Evolutionary conservation across 2,113 vertebrate genomes (phyloP).

Genomic region (Pteronura brasiliensis): DNA sequence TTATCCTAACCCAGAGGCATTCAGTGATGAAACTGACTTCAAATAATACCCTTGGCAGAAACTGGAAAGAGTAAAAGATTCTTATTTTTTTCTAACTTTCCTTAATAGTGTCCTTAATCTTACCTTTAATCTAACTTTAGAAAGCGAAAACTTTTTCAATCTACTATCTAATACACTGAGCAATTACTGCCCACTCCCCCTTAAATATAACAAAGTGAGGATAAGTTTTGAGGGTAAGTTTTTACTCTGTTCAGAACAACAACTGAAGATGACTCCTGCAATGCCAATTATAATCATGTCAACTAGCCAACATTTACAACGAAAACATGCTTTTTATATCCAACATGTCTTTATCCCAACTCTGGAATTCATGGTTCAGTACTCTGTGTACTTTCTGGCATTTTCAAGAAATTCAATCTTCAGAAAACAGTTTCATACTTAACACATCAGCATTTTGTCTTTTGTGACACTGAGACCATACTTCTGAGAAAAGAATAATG

Average conservation of each 20-base stretch:
- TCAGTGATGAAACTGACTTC: background rate
- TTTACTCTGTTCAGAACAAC: conserved; percentile 62
- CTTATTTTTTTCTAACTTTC: conserved; percentile 18
- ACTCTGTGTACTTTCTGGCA: conserved; percentile 73
- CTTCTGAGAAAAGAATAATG: conserved; percentile 18
- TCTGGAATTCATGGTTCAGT: conserved; percentile 77
- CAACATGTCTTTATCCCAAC: conserved; percentile 75
- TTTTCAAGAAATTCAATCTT: conserved; percentile 74
- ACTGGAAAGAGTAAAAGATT: conserved; percentile 23
- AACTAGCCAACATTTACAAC: conserved; percentile 74
- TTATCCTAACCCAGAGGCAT: background rate
- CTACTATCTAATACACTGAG: background rate
- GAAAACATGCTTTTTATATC: conserved; percentile 77
- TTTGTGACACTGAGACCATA: conserved; percentile 55
- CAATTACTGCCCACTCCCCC: background rate
- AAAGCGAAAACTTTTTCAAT: background rate
- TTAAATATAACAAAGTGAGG: background rate
- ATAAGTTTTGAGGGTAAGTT: background rate
- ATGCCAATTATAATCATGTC: conserved; percentile 51
- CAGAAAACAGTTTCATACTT: conserved; percentile 62
- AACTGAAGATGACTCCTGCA: conserved; percentile 63
- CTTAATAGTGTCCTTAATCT: background rate
- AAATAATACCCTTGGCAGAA: background rate
- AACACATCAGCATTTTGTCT: conserved; percentile 72
- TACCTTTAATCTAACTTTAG: background rate